Percentiles rank a stretch among this genome's conserved stretches.
Evolutionary conservation across 2,888 invertebrate genomes (phyloP).

Genomic region (Pandemis heparana): DNA sequence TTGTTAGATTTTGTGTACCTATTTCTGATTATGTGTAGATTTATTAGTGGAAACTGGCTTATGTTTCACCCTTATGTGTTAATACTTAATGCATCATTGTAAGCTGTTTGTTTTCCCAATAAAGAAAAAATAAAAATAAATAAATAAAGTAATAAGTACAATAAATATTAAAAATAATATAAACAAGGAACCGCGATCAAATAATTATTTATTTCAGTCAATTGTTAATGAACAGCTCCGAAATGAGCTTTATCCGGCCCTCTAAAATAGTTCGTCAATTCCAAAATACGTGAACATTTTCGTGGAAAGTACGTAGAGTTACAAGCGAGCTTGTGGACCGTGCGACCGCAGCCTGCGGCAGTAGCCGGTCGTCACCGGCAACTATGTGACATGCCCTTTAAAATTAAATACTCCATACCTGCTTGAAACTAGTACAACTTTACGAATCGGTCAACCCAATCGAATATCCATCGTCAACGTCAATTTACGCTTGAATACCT

Average conservation of each 20-base stretch:
- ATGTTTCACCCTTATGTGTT: no score
- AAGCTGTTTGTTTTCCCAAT: no score
- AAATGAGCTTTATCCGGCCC: conserved; percentile 2
- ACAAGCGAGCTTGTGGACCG: conserved; percentile 32
- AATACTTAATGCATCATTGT: no score
- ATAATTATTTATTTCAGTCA: background rate
- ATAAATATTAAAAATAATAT: no score
- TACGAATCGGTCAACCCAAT: background rate
- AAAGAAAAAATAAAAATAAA: no score
- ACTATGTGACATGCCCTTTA: conserved; percentile 27
- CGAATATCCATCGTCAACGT: background rate
- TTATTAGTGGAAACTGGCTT: no score
- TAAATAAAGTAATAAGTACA: no score
- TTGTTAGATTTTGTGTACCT: no score
- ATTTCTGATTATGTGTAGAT: no score
- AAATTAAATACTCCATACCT: conserved; percentile 26
- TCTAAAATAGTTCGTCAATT: conserved; percentile 25
- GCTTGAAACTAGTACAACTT: conserved; percentile 8
- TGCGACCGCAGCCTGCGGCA: conserved; percentile 24
- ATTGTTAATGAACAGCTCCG: conserved; percentile 17
- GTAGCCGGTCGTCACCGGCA: conserved; percentile 1
- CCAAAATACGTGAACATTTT: conserved; percentile 14
- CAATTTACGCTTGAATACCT: background rate
- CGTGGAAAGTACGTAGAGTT: conserved; percentile 21
- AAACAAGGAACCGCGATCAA: background rate